Conservation (phyloP, 2,113 vertebrate species). For the Tauraco erythrolophus region DNA sequence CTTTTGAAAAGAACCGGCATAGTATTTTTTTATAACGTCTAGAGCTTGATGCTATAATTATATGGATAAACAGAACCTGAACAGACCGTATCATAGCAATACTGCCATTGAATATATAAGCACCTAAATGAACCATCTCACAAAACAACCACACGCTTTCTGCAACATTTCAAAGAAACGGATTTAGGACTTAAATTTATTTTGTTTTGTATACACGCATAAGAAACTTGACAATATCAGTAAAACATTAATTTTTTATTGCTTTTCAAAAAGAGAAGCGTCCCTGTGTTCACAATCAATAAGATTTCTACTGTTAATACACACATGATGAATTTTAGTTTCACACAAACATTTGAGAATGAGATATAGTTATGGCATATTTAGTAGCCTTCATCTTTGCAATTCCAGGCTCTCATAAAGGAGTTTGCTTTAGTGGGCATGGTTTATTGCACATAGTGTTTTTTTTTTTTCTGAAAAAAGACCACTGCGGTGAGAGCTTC, state of each 20-base stretch:
- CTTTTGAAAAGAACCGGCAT: background rate
- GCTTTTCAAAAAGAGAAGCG: background rate
- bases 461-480: background rate
- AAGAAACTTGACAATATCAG: background rate
- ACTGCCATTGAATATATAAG: background rate
- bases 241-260: background rate
- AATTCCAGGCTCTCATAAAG: background rate
- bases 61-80: background rate
- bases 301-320: background rate
- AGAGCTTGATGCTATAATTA: background rate
- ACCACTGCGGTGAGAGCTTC: background rate
- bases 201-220: background rate
- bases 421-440: background rate
- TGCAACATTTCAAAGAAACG: background rate
- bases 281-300: background rate
- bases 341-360: background rate
- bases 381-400: background rate
- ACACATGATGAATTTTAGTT: background rate
- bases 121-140: background rate
- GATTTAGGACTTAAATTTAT: background rate
- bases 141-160: background rate
- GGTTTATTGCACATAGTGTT: background rate
- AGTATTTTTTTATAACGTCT: background rate
- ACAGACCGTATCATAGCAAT: background rate
- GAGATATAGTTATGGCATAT: background rate